Conservation (phyloP, 2,888 invertebrate genomes). For the Drosophila anomelani region DNA sequence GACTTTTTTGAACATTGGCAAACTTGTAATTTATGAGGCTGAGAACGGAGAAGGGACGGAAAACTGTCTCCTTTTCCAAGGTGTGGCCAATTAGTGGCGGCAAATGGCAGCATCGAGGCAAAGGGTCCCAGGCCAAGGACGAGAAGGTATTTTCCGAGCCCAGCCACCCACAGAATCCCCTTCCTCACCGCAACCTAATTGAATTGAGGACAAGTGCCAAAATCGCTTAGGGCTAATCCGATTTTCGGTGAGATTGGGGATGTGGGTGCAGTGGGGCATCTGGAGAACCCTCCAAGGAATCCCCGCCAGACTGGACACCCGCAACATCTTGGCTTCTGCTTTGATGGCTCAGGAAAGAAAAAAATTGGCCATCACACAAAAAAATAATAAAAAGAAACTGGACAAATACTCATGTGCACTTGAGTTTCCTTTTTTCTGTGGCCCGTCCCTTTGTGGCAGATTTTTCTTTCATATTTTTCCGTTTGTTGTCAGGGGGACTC, state of each 20-base stretch:
- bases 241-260: slow-evolving; percentile 77
- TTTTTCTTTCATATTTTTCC: slow-evolving; percentile 53
- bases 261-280: slow-evolving; percentile 41
- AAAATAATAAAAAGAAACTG: slow-evolving; percentile 40
- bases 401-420: slow-evolving; percentile 62
- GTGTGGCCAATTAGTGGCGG: slow-evolving; percentile 77
- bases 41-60: slow-evolving; percentile 58
- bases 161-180: slow-evolving; percentile 32
- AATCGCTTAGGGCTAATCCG: slow-evolving; percentile 82
- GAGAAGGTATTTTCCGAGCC: slow-evolving; percentile 22
- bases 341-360: slow-evolving; percentile 20
- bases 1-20: slow-evolving; percentile 51
- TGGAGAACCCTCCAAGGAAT: slow-evolving; percentile 40
- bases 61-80: slow-evolving; percentile 35
- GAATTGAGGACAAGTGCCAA: slow-evolving; percentile 80
- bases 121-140: slow-evolving; percentile 20
- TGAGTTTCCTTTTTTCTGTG: slow-evolving; percentile 51
- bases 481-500: slow-evolving; percentile 36
- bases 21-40: slow-evolving; percentile 74
- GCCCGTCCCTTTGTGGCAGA: slow-evolving; percentile 54
- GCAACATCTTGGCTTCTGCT: slow-evolving; percentile 68
- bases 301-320: slow-evolving; percentile 63
- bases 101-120: slow-evolving; percentile 46
- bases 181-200: slow-evolving; percentile 67
- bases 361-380: slow-evolving; percentile 21